phyloP scores from a whole-genome alignment of 2,797 vertebrate species.

The Malurus splendens region DNA sequence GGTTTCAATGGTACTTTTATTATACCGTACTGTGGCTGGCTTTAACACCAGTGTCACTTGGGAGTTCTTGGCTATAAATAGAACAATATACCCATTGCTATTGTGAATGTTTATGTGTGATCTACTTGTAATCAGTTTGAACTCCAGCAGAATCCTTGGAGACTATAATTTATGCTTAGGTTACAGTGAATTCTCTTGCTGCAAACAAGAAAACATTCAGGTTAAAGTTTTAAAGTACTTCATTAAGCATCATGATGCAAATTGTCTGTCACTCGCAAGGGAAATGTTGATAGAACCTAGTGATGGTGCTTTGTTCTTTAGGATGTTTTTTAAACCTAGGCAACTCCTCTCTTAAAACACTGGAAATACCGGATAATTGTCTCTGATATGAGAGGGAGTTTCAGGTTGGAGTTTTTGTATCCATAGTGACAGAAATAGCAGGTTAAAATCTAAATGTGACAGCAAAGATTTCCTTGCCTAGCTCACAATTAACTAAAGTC shows the following conservation, averaged over 20 bases:
- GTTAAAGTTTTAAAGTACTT: slow-evolving; percentile 48
- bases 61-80: slow-evolving; percentile 61
- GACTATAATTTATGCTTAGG: background rate
- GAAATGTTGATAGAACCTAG: background rate
- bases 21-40: slow-evolving; percentile 78
- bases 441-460: slow-evolving; percentile 24
- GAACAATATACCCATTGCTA: slow-evolving; percentile 44
- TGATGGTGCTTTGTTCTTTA: slow-evolving; percentile 8
- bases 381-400: background rate
- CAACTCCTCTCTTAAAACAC: slow-evolving; percentile 16
- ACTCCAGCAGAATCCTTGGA: slow-evolving; percentile 68
- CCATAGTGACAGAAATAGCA: background rate
- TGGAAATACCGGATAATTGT: slow-evolving; percentile 30
- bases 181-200: slow-evolving; percentile 26
- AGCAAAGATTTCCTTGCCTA: slow-evolving; percentile 32
- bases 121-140: slow-evolving; percentile 67
- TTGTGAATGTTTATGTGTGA: slow-evolving; percentile 59
- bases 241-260: slow-evolving; percentile 2
- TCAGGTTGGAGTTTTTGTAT: background rate
- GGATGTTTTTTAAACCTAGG: slow-evolving; percentile 14
- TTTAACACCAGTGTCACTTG: slow-evolving; percentile 47
- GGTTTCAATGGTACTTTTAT: slow-evolving; percentile 79
- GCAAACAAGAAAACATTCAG: slow-evolving; percentile 37
- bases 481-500: background rate
- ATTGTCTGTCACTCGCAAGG: slow-evolving; percentile 2